Percentiles rank a stretch among this genome's conserved stretches.
These are phyloP conservation scores for Listronotus bonariensis DNA, from an alignment of 1,140 invertebrate genomes.

Conservation along the genomic window DNA sequence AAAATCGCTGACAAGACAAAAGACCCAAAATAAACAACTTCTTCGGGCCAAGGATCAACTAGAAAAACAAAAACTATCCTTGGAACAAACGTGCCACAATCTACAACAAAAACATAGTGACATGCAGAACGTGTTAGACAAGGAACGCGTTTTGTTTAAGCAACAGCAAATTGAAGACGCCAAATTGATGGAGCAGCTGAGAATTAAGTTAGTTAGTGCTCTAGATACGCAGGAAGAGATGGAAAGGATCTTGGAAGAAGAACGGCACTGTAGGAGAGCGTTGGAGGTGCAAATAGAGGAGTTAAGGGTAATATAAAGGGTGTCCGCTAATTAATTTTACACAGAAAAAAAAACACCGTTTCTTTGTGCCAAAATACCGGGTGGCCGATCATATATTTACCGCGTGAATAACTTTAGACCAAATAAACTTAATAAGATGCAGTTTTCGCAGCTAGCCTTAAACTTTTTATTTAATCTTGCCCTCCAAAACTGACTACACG, in stretches of 20 bases:
- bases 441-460: no score
- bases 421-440: no score
- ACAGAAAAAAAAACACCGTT: no score
- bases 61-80: slow-evolving; percentile 27
- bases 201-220: slow-evolving; percentile 64
- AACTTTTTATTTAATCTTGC: no score
- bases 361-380: no score
- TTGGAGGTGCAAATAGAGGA: slow-evolving; percentile 59
- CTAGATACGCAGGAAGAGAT: slow-evolving; percentile 67
- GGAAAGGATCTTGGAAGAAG: slow-evolving; percentile 61
- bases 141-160: slow-evolving; percentile 52
- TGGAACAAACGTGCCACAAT: slow-evolving; percentile 41
- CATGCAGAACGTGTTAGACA: slow-evolving; percentile 58
- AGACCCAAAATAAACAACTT: slow-evolving; percentile 39
- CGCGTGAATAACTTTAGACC: no score
- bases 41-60: slow-evolving; percentile 40
- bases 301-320: slow-evolving; percentile 16
- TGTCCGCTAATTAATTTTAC: no score
- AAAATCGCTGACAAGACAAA: slow-evolving; percentile 48
- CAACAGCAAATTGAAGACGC: slow-evolving; percentile 65
- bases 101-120: slow-evolving; percentile 48
- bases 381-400: no score
- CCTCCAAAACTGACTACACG: no score
- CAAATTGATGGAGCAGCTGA: slow-evolving; percentile 65
- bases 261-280: slow-evolving; percentile 60